Percentiles rank a stretch among this genome's conserved stretches.
These are phyloP conservation scores for Pogoniulus pusillus DNA, from an alignment of 2,797 vertebrate species.

Conservation along the genomic window DNA sequence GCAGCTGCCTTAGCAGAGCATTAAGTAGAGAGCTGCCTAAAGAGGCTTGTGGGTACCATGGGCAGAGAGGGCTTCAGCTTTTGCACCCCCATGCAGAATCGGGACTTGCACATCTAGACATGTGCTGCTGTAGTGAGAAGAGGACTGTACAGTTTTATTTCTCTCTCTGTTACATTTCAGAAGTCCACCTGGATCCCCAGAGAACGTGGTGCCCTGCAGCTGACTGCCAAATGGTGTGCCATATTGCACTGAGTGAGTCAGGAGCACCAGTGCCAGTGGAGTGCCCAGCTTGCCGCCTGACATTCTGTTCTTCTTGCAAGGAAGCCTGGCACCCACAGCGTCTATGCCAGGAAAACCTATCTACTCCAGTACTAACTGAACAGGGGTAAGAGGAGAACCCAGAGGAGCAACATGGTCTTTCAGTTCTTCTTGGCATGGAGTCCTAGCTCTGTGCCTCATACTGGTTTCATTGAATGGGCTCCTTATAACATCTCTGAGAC, in stretches of 20 bases:
- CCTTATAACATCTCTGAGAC: neutral
- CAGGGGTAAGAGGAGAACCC: slow-evolving; percentile 80
- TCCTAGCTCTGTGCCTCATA: neutral
- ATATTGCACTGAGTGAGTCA: slow-evolving; percentile 65
- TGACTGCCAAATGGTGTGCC: slow-evolving; percentile 91
- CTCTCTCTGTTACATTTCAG: slow-evolving; percentile 66
- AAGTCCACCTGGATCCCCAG: slow-evolving; percentile 90
- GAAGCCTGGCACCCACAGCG: slow-evolving; percentile 82
- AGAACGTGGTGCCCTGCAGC: slow-evolving; percentile 91
- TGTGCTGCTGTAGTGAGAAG: neutral
- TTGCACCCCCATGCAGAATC: accelerated
- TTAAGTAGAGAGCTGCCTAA: neutral
- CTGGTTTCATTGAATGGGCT: neutral
- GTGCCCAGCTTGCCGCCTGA: slow-evolving; percentile 81
- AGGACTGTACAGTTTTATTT: neutral
- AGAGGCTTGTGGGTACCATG: neutral
- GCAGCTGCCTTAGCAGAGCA: neutral
- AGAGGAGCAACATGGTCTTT: accelerated
- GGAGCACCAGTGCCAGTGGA: slow-evolving; percentile 78
- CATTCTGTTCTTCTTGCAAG: slow-evolving; percentile 91
- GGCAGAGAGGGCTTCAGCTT: neutral
- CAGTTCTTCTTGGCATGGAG: neutral
- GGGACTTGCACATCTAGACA: neutral
- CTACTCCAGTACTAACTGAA: slow-evolving; percentile 70
- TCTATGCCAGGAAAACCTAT: slow-evolving; percentile 81